Percentiles rank a stretch among this genome's conserved stretches.
These are phyloP conservation scores for Passer domesticus DNA, from an alignment of 2,113 vertebrate genomes.

Conservation along the genomic window DNA sequence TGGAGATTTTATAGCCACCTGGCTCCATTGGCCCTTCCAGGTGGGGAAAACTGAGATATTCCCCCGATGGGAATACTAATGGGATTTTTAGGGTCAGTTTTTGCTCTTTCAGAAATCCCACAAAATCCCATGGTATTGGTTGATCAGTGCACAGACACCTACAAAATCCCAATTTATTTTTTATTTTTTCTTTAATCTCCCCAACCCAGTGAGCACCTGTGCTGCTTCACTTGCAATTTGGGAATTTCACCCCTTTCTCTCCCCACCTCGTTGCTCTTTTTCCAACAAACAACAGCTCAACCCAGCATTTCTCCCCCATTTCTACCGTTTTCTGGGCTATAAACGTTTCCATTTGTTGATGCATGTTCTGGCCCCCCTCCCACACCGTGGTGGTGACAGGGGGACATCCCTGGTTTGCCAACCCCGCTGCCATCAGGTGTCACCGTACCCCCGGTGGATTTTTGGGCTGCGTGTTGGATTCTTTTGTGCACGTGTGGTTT, in stretches of 20 bases:
- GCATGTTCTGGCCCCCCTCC: not conserved
- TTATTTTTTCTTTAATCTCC: not conserved
- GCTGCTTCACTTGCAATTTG: not conserved
- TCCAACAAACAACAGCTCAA: not conserved
- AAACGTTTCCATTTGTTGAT: not conserved
- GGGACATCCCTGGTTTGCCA: not conserved
- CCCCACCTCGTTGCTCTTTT: not conserved
- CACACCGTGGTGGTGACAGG: not conserved
- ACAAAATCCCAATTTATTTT: not conserved
- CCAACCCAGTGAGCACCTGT: not conserved
- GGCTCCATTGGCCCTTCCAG: not conserved
- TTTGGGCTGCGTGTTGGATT: not conserved
- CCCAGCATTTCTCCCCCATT: not conserved
- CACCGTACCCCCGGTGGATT: not conserved
- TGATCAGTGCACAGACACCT: not conserved
- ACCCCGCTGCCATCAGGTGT: not conserved
- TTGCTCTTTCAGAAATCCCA: not conserved
- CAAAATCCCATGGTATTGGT: fast-evolving
- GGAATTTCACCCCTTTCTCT: not conserved
- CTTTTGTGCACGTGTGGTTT: not conserved
- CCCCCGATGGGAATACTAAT: not conserved
- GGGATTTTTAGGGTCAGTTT: not conserved
- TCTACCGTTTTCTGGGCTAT: not conserved
- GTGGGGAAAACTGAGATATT: not conserved
- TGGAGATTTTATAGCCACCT: not conserved